These are phyloP conservation scores for Poeciliopsis turrubarensis DNA, from an alignment of 2,113 vertebrate genomes.

Conservation along the genomic window DNA sequence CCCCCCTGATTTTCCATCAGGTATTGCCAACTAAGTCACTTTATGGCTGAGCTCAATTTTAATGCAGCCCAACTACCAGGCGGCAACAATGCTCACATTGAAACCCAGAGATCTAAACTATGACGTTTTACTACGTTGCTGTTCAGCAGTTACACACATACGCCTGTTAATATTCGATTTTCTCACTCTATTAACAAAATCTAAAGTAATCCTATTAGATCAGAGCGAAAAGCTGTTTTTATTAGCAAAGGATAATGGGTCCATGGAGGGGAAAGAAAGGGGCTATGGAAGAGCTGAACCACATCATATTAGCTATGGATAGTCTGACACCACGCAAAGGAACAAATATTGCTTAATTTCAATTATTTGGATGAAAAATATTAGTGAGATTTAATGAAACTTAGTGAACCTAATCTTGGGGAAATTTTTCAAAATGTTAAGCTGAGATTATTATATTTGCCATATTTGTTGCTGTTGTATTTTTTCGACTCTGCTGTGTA, in stretches of 20 bases:
- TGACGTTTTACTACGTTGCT: constrained; percentile 20
- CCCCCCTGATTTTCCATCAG: constrained; percentile 4
- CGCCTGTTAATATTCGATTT: not conserved
- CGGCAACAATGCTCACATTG: constrained; percentile 19
- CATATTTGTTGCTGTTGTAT: constrained; percentile 2
- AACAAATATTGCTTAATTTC: too few relatives aligned
- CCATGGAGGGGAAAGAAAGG: too few relatives aligned
- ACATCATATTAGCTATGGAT: too few relatives aligned
- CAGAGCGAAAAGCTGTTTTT: not conserved
- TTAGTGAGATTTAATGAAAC: too few relatives aligned
- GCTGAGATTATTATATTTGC: too few relatives aligned
- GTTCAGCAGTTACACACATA: constrained; percentile 15
- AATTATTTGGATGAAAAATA: too few relatives aligned
- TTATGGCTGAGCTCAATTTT: constrained; percentile 56
- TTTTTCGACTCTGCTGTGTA: not conserved
- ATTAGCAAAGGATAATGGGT: too few relatives aligned
- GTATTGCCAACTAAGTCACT: constrained; percentile 52
- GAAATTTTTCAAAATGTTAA: too few relatives aligned
- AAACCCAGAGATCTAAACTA: constrained; percentile 12
- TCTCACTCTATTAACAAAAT: not conserved
- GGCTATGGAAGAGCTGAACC: too few relatives aligned
- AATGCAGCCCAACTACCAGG: constrained; percentile 56
- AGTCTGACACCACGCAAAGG: too few relatives aligned
- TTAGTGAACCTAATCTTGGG: too few relatives aligned
- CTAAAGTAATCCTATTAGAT: not conserved